Evolutionary conservation across 1,140 invertebrate species (phyloP), one percentile per base, ranked within the genome.

Genomic region (Scaptodrosophila lebanonensis): DNA sequence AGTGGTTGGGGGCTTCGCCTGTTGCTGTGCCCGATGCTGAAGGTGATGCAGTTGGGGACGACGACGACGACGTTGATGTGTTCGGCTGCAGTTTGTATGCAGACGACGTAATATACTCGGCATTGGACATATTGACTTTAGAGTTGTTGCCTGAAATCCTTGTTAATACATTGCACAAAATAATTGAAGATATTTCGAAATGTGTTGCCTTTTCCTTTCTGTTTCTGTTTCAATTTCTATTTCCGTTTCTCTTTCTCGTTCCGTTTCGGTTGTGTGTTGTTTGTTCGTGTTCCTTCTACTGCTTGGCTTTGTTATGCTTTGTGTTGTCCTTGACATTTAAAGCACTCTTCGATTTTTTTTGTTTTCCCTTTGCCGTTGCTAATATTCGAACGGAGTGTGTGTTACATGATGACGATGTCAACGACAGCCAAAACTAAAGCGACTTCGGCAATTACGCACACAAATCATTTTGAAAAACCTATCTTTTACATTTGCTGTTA

Each of bases 311-410:
- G 42, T 35, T 49, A 36, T 52, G 57, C 32, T 25, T 30, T 44
- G 50, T 35, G 44, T 60, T 68, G 73, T 69, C 73, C 73, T 79
- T 79, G 73, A 79, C 73, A 79, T 79, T 79, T 65, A 61, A 56
- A 53, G 39, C 51, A 52, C 47, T n/a, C n/a, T 79, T 73, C 73
- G 71, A 76, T 76, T 73, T 77, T 79, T 73, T 48, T 49, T 58
- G 30, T 20, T 42, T 9, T 27, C 7, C 22, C 8, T n/a, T n/a
- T n/a, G n/a, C n/a, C n/a, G n/a, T n/a, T n/a, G n/a, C n/a, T n/a
- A n/a, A n/a, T n/a, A n/a, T 42, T 43, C 5, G 15, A 22, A 7
- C n/a, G n/a, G 4, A 2, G 5, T 18, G 25, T 42, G 16, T 16
- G 16, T 30, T 17, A 20, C 39, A 52, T 42, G 59, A 53, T 58